phyloP scores from a whole-genome alignment of 2,888 invertebrate species.

The Conchocele bisecta region DNA sequence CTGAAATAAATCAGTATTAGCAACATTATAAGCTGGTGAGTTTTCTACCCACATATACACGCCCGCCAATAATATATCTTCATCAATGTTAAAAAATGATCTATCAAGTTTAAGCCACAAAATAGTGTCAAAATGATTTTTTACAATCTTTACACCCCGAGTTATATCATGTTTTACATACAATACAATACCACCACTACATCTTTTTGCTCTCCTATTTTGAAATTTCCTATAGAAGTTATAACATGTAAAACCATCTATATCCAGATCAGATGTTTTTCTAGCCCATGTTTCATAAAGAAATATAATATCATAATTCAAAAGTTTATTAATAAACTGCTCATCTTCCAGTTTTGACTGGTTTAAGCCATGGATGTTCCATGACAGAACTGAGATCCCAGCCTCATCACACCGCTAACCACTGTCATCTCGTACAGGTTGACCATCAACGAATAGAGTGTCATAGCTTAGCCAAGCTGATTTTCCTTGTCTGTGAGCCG shows the following conservation, averaged over 20 bases:
- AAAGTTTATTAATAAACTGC: not conserved
- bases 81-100: slow-evolving; percentile 7
- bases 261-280: not conserved
- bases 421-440: not conserved
- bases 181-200: slow-evolving; percentile 3
- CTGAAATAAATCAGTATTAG: slow-evolving; percentile 11
- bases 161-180: slow-evolving; percentile 1
- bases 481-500: slow-evolving; percentile 1
- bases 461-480: not conserved
- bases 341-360: slow-evolving; percentile 1
- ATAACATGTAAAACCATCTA: not conserved
- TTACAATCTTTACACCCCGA: slow-evolving; percentile 5
- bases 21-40: slow-evolving; percentile 13
- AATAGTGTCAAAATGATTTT: slow-evolving; percentile 11
- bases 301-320: slow-evolving; percentile 8
- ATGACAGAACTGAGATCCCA: too few relatives aligned
- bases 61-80: slow-evolving; percentile 6
- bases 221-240: slow-evolving; percentile 18
- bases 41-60: slow-evolving; percentile 25
- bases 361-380: not conserved
- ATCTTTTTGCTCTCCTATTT: slow-evolving; percentile 11
- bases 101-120: slow-evolving; percentile 20
- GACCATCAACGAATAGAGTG: slow-evolving; percentile 6
- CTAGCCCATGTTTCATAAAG: slow-evolving; percentile 20
- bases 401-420: not conserved